Evolutionary conservation across 2,888 invertebrate species (phyloP).

Genomic region (Peribatodes rhomboidaria): DNA sequence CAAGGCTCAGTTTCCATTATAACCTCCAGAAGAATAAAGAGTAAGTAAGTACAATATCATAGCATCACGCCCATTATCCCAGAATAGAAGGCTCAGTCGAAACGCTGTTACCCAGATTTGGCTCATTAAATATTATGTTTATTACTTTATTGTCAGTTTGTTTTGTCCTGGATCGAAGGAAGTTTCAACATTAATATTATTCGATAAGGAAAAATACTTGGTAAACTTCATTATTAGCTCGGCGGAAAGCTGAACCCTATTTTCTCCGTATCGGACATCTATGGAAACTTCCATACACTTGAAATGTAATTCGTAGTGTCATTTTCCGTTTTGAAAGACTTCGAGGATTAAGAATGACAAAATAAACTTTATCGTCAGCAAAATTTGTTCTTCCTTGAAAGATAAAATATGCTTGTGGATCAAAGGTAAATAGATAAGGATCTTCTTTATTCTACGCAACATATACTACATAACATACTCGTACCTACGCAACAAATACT

Average conservation of each 20-base stretch:
- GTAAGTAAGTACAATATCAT: constrained; percentile 6
- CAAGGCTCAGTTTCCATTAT: not conserved
- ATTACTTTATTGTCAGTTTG: constrained; percentile 47
- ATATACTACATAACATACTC: no score
- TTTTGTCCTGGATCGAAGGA: constrained; percentile 46
- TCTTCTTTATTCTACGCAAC: no score
- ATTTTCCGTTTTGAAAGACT: not conserved
- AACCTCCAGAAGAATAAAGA: constrained; percentile 19
- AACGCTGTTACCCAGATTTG: constrained; percentile 37
- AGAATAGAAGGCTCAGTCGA: constrained; percentile 24
- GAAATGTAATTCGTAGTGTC: not conserved
- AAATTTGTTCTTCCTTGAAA: no score
- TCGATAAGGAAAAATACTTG: constrained; percentile 37
- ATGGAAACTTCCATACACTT: not conserved
- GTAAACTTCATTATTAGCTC: constrained; percentile 32
- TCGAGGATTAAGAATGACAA: no score
- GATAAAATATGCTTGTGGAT: no score
- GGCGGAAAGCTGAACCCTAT: constrained; percentile 20
- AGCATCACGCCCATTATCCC: constrained; percentile 14
- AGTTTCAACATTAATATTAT: constrained; percentile 41
- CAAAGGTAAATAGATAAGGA: no score
- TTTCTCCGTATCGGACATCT: not conserved
- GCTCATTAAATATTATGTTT: constrained; percentile 46
- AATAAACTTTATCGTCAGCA: no score
- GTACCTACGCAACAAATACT: no score